Evolutionary conservation across 2,797 vertebrate genomes (phyloP), one percentile per base, ranked within the genome.

Genomic region (Chromobotia macracanthus): DNA sequence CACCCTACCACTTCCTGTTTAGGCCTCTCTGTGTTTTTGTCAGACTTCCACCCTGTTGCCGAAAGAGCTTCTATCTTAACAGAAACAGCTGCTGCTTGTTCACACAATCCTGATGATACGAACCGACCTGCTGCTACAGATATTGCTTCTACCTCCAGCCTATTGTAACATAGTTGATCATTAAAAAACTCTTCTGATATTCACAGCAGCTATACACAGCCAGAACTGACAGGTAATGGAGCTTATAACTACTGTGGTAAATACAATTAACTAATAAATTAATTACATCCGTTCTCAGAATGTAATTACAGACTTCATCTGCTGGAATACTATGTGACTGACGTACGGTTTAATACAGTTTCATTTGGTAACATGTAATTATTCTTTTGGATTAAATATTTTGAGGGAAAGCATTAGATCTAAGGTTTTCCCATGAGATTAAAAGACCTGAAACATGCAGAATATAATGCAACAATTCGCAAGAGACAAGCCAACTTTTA

Each of bases 11-110:
- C 81, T 85, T 85, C 84, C 75, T 72, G 72, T 69, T 69, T 63
- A 82, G 72, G 41, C 78, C 58, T 75, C 71, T 70, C n/a, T 15
- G n/a, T 55, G 38, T 38, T 5, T 46, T 28, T 25, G 44, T 69
- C 63, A 53, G 53, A 25, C 44, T 23, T 35, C 70, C 80, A 3
- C 46, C 9, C 38, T 8, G 8, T 18, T 12, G 41, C 44, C 51
- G n/a, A 28, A 56, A 68, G 67, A 18, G 28, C 75, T 65, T 72
- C 79, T 70, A 66, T 55, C 48, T 53, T 56, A 66, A 64, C 58
- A 77, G 50, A 60, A 85, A 83, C 84, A 83, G 82, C 80, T 80
- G 80, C 73, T 68, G 11, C 60, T 81, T 79, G 60, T 83, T 79
- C 77, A 81, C 63, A 72, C 69, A 68, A 69, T 21, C 78, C 25